A percentile compares a stretch with the other conserved stretches of the same genome.
These are phyloP conservation scores for Pseudomyrmex sp. DNA, from an alignment of 1,140 invertebrate species.

Conservation along the genomic window DNA sequence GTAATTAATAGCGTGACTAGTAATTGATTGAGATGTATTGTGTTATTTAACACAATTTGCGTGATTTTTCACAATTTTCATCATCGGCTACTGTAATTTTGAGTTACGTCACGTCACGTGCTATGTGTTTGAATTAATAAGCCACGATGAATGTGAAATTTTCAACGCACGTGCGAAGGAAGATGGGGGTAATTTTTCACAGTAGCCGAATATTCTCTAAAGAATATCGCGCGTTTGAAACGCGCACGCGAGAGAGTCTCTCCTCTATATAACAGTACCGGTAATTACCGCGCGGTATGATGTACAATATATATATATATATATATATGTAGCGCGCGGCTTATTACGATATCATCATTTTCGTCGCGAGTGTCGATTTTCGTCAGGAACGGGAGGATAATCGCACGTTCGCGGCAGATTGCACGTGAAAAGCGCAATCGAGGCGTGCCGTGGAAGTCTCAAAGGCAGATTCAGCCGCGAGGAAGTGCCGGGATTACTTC, in stretches of 20 bases:
- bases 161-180: too few relatives aligned
- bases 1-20: neutral
- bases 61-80: neutral
- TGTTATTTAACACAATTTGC: neutral
- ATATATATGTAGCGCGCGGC: neutral
- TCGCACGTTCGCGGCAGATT: conserved; percentile 20
- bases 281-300: neutral
- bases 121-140: neutral
- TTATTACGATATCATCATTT: conserved; percentile 45
- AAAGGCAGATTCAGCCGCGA: conserved; percentile 35
- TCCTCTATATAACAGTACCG: neutral
- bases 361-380: neutral
- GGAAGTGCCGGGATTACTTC: conserved; percentile 53
- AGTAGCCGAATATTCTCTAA: neutral
- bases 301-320: neutral
- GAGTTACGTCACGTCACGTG: neutral
- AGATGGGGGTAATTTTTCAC: too few relatives aligned
- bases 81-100: neutral
- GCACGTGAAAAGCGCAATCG: conserved; percentile 55
- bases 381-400: neutral
- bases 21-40: too few relatives aligned
- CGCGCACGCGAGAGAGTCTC: neutral
- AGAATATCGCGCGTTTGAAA: neutral
- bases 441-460: conserved; percentile 25
- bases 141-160: neutral